Base-by-base conservation (phyloP, 2,113 vertebrate species). In the Carollia perspicillata region DNA sequence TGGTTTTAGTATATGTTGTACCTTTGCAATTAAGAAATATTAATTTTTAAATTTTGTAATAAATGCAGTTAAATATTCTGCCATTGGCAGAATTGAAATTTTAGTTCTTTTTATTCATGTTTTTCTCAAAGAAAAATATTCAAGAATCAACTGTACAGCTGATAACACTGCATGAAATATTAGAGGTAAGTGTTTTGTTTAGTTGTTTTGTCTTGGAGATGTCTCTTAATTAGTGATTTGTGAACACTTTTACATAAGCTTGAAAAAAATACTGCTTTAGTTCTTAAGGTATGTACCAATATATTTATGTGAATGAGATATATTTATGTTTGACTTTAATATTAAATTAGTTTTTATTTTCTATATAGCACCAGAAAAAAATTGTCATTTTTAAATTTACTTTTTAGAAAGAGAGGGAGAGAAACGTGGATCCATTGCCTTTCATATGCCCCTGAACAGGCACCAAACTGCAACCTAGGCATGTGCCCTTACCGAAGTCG, bases 131-230 rank as follows among this genome's bases (percentile, higher is more conserved):
- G 98, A 95, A 77, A 5, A 86, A 26, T 68, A 84, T 30, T 53
- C 8, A 95, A 97, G 20, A 97, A 30, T 68, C 96, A 94, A 30
- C 12, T 90, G 72, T 60, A 80, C 18, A 98, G 58, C 93, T 98
- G 83, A 55, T 97, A 96, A 68, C 97, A 3, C 23, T 99, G 17
- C 65, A 96, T 84, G 97, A 98, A 79, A 97, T 99, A 35, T 96
- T 99, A 97, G 97, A 98, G 98, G 98, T 99, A 97, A 98, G 97
- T 66, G 22, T 89, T 86, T 74, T 92, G 17, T 94, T 1, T 81
- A 49, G 28, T 84, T 90, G 9, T 81, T 92, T 84, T 79, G 8
- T 87, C 26, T 95, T 94, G 9, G 72, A 83, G 10, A 11, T 91
- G 10, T 92, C 17, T 72, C 23, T 86, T 66, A 77, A 23, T 79